Base-by-base conservation (phyloP, 2,888 invertebrate species). In the Sipha maydis region DNA sequence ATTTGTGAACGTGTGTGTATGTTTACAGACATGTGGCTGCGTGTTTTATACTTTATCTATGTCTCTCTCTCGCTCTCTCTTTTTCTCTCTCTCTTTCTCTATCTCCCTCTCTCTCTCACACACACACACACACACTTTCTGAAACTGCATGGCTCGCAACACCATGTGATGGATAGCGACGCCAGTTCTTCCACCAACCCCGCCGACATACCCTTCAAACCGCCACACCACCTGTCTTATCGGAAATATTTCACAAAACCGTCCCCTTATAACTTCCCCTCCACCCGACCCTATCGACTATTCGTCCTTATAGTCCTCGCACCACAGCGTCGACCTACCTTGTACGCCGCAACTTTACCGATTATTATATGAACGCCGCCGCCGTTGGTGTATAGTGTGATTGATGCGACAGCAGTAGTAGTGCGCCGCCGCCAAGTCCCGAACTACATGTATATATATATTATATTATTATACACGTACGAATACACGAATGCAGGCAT, bases 231-330 rank as follows among this genome's bases (percentile, higher is more conserved):
- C n/a, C 67, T 9, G 84, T 77, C 86, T 86, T 86, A 86, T 86
- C 86, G 86, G 56, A 80, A 86, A 86, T 86, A 86, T 86, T 86
- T 80, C 85, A 34, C 79, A 56, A 38, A 38, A 56, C 80, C 73
- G 17, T 80, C 28, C 28, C 85, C 34, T 21, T 14, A 34, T 34
- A 14, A 48, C 48, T 48, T 48, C 2, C 48, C 14, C 48, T 48
- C 48, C 14, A 1, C 48, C 48, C 48, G 11, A 48, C 48, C 48
- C 48, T 1, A 48, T 48, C 48, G 48, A 48, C 48, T 48, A 14
- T 48, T 48, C 48, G 48, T 48, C 48, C 48, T 48, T 48, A 56
- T 21, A 17, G 25, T 61, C 61, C 48, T 48, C 14, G 14, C 48
- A 11, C 38, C 61, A 4, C 73, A 11, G 41, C 14, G 25, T 71